These are phyloP conservation scores for Dryobota labecula DNA, from an alignment of 2,888 invertebrate species.

Conservation along the genomic window DNA sequence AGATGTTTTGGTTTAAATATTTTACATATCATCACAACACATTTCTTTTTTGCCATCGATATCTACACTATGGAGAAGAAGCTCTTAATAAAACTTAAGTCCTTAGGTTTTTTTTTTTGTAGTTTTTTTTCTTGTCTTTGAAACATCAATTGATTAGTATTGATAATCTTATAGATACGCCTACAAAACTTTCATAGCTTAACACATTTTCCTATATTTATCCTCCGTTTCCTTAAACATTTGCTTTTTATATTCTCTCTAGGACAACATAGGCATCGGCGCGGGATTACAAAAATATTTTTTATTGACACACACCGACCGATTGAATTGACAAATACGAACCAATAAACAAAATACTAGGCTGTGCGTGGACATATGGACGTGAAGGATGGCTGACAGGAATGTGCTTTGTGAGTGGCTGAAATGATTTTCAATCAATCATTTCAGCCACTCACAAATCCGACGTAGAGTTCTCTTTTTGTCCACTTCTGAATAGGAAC, in stretches of 20 bases:
- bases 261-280: constrained; percentile 30
- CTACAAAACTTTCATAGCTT: not conserved
- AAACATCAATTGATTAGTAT: not conserved
- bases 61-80: not conserved
- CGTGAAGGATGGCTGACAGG: constrained; percentile 4
- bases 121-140: too few relatives aligned
- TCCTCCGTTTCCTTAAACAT: constrained; percentile 13
- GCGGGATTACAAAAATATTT: constrained; percentile 65
- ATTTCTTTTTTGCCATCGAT: not conserved
- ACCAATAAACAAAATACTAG: constrained; percentile 73
- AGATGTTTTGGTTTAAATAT: too few relatives aligned
- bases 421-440: too few relatives aligned
- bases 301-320: constrained; percentile 71
- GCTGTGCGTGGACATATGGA: constrained; percentile 55
- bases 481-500: not conserved
- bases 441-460: too few relatives aligned
- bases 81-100: not conserved
- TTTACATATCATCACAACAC: too few relatives aligned
- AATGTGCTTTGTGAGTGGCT: not conserved
- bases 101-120: too few relatives aligned
- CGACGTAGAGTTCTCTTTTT: not conserved
- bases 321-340: constrained; percentile 75
- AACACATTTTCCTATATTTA: constrained; percentile 9
- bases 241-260: constrained; percentile 27
- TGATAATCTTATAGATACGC: not conserved